Evolutionary conservation across 1,140 invertebrate species (phyloP).

Genomic region (Heliconius eleuchia): DNA sequence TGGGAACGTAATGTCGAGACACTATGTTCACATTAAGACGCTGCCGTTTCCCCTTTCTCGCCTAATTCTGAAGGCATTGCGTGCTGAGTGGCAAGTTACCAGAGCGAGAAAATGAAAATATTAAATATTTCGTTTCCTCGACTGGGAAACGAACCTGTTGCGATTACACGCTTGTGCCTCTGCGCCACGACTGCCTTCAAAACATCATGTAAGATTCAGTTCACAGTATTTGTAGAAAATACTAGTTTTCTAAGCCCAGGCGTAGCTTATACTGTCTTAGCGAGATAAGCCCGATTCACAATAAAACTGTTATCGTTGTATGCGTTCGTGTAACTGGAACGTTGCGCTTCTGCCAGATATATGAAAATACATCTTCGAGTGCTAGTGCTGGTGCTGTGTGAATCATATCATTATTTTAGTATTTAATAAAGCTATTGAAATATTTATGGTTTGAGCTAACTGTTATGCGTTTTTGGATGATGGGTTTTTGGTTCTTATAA

Average conservation of each 20-base stretch:
- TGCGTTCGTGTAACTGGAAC: constrained; percentile 7
- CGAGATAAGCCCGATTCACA: neutral
- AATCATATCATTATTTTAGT: constrained; percentile 10
- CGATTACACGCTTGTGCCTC: too few species aligned
- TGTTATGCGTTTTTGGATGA: neutral
- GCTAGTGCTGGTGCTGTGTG: neutral
- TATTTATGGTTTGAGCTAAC: neutral
- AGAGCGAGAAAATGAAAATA: too few species aligned
- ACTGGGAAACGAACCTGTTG: too few species aligned
- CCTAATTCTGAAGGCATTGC: too few species aligned
- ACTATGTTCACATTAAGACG: too few species aligned
- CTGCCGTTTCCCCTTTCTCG: too few species aligned
- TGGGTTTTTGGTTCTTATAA: neutral
- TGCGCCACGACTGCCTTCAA: too few species aligned
- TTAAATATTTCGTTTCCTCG: too few species aligned
- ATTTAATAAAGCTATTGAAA: constrained; percentile 5
- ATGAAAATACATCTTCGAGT: constrained; percentile 12
- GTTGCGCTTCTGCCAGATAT: constrained; percentile 11
- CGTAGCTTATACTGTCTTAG: neutral
- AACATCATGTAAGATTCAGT: neutral
- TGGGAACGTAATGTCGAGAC: too few species aligned
- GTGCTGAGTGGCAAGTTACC: too few species aligned
- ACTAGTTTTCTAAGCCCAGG: neutral
- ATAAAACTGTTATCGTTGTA: constrained; percentile 3
- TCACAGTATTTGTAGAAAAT: neutral